Conservation (phyloP, 1,140 invertebrate genomes). For the Ooceraea biroi region DNA sequence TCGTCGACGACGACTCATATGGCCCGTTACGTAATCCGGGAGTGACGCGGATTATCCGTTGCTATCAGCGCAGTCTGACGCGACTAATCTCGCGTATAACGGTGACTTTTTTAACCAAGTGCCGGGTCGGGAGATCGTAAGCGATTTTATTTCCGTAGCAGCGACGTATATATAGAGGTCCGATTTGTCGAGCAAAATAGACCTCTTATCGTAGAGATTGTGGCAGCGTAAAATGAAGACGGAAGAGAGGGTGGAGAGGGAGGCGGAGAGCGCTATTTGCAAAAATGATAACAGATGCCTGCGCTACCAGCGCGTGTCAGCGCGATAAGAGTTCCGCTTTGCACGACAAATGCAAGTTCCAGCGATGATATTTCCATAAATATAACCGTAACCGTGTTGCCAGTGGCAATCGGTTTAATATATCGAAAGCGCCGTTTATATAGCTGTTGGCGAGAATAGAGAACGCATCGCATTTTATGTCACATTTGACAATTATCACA, state of each 20-base stretch:
- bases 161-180: constrained; percentile 12
- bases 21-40: neutral
- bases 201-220: constrained; percentile 51
- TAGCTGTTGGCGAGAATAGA: constrained; percentile 5
- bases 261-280: constrained; percentile 45
- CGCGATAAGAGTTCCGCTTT: constrained; percentile 44
- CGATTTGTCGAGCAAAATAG: constrained; percentile 53
- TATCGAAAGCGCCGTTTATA: neutral
- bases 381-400: constrained; percentile 3
- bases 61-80: constrained; percentile 4
- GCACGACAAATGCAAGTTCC: constrained; percentile 37
- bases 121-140: neutral
- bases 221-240: constrained; percentile 52
- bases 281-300: constrained; percentile 56
- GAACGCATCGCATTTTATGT: neutral
- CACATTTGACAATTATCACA: neutral
- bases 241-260: constrained; percentile 16
- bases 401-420: constrained; percentile 12
- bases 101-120: constrained; percentile 12
- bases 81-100: constrained; percentile 19
- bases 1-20: constrained; percentile 23
- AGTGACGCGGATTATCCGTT: neutral
- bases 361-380: constrained; percentile 56
- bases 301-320: constrained; percentile 25
- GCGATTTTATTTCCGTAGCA: constrained; percentile 27